Evolutionary conservation across 1,140 invertebrate species (phyloP).

Genomic region (Pomacea maculata): DNA sequence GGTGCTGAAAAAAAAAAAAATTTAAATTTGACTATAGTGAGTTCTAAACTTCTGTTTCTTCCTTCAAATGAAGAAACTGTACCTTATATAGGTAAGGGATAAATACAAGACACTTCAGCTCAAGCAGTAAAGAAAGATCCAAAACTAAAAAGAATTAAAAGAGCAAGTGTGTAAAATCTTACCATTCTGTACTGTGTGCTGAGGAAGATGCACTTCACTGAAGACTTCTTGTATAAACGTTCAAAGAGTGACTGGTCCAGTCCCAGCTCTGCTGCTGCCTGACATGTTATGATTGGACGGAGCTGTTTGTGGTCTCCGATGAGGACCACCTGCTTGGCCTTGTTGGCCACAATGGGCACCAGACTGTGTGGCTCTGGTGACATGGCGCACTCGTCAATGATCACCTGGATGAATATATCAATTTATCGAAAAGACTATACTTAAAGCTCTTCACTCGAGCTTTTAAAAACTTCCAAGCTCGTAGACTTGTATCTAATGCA

Average conservation of each 20-base stretch:
- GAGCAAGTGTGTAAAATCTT: slow-evolving; percentile 6
- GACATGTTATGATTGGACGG: slow-evolving; percentile 49
- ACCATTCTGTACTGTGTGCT: slow-evolving; percentile 60
- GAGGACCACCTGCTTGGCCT: slow-evolving; percentile 54
- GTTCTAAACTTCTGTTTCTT: background rate
- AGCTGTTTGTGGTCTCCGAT: slow-evolving; percentile 61
- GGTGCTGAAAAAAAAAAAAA: slow-evolving; percentile 38
- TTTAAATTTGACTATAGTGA: background rate
- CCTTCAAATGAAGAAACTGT: background rate
- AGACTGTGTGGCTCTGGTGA: slow-evolving; percentile 58
- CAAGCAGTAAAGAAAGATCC: background rate
- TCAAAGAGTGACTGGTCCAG: slow-evolving; percentile 57
- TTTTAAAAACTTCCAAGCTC: too few species aligned
- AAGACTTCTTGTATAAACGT: slow-evolving; percentile 41
- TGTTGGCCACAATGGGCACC: slow-evolving; percentile 46
- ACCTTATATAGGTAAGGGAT: background rate
- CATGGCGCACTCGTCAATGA: slow-evolving; percentile 50
- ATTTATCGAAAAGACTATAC: slow-evolving; percentile 18
- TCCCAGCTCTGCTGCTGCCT: slow-evolving; percentile 45
- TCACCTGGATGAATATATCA: slow-evolving; percentile 37
- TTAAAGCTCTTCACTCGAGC: too few species aligned
- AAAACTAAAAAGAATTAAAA: background rate
- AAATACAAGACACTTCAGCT: background rate
- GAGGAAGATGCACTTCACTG: slow-evolving; percentile 29
- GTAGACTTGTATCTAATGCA: too few species aligned